These are phyloP conservation scores for Pangasius djambal DNA, from an alignment of 2,797 vertebrate species.

Conservation along the genomic window DNA sequence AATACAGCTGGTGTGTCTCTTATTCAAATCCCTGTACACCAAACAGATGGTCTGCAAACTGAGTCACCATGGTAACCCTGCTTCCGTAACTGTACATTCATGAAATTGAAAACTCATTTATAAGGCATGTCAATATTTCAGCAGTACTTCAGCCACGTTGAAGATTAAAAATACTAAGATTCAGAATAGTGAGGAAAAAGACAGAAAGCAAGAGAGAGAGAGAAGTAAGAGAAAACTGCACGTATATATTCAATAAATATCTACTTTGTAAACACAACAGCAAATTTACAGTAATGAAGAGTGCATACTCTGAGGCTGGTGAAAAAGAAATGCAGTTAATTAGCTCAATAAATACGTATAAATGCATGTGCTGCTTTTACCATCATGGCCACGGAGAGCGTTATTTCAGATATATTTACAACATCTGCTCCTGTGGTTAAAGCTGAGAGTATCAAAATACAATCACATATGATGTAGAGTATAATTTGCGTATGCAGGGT, in stretches of 20 bases:
- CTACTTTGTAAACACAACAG: slow-evolving; percentile 68
- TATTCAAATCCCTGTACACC: slow-evolving; percentile 66
- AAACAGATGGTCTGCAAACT: slow-evolving; percentile 58
- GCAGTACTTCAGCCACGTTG: slow-evolving; percentile 69
- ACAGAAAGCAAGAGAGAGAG: slow-evolving; percentile 1
- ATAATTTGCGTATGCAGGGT: slow-evolving; percentile 63
- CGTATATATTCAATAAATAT: slow-evolving; percentile 63
- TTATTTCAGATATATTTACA: slow-evolving; percentile 71
- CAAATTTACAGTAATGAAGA: slow-evolving; percentile 69
- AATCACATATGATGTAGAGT: slow-evolving; percentile 66
- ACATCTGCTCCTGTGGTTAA: slow-evolving; percentile 67
- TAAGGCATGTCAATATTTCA: slow-evolving; percentile 77
- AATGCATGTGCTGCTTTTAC: slow-evolving; percentile 39
- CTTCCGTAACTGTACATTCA: slow-evolving; percentile 69
- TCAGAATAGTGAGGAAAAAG: background rate
- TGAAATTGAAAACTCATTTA: slow-evolving; percentile 68
- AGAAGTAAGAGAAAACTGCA: slow-evolving; percentile 32
- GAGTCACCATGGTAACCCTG: slow-evolving; percentile 68
- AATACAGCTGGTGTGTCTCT: slow-evolving; percentile 75
- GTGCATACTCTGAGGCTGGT: slow-evolving; percentile 47
- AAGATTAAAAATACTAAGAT: slow-evolving; percentile 32
- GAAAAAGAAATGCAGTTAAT: slow-evolving; percentile 42
- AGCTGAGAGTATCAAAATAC: slow-evolving; percentile 80
- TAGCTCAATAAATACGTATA: slow-evolving; percentile 22
- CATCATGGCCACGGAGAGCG: slow-evolving; percentile 17